Evolutionary conservation across 2,113 vertebrate species (phyloP).

Genomic region (Phaetusa simplex): DNA sequence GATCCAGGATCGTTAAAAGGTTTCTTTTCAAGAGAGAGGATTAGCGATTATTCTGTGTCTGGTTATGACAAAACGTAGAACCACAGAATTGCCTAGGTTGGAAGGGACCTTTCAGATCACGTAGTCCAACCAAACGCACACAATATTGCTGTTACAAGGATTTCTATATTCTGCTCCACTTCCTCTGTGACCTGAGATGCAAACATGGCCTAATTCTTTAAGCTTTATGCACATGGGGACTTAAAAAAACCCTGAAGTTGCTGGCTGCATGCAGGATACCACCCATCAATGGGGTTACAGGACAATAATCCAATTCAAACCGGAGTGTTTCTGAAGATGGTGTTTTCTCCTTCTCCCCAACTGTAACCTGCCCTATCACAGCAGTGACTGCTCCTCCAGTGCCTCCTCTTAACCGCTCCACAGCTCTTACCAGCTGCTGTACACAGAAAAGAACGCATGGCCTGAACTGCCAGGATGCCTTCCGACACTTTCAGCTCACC

Average conservation of each 20-base stretch:
- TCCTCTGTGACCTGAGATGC: neutral
- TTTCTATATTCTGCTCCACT: neutral
- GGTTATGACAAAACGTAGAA: neutral
- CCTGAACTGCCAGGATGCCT: neutral
- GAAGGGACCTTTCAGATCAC: too few relatives aligned
- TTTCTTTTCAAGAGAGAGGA: neutral
- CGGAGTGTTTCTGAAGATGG: neutral
- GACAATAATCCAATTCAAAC: neutral
- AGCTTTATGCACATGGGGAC: neutral
- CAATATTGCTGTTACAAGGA: neutral
- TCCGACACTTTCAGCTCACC: neutral
- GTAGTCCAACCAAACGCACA: neutral
- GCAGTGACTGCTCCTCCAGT: neutral
- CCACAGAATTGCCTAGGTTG: too few relatives aligned
- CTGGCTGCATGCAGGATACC: neutral
- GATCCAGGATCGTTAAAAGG: neutral
- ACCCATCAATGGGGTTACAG: neutral
- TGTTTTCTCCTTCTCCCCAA: fast-evolving
- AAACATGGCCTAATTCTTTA: neutral
- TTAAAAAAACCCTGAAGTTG: neutral
- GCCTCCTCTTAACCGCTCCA: neutral
- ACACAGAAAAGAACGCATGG: neutral
- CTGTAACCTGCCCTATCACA: neutral
- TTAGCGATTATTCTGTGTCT: neutral
- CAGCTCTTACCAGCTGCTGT: neutral